phyloP scores from a whole-genome alignment of 2,797 vertebrate species.

The Anabas testudineus region DNA sequence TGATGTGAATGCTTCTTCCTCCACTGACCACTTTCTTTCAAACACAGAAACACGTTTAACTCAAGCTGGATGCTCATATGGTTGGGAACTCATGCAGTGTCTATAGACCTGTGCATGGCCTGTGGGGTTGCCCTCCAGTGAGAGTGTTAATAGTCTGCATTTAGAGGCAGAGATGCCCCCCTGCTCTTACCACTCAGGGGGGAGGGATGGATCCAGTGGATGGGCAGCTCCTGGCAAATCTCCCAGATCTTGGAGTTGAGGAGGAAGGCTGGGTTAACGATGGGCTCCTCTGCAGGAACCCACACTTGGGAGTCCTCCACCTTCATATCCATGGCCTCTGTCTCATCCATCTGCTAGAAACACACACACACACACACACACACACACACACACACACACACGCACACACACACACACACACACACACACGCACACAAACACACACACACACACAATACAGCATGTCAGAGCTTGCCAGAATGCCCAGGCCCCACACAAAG shows the following conservation, averaged over 20 bases:
- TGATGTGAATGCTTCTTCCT: neutral
- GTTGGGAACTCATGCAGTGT: slow-evolving; percentile 47
- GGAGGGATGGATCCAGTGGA: slow-evolving; percentile 95
- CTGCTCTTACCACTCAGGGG: slow-evolving; percentile 88
- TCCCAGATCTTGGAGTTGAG: slow-evolving; percentile 94
- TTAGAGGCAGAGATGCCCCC: slow-evolving; percentile 71
- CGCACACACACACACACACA: slow-evolving; percentile 19
- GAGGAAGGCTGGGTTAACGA: slow-evolving; percentile 93
- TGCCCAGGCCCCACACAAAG: slow-evolving; percentile 11
- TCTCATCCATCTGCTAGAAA: slow-evolving; percentile 85
- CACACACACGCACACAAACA: slow-evolving; percentile 23
- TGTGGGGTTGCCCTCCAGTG: slow-evolving; percentile 63
- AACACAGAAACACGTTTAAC: slow-evolving; percentile 12
- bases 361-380: slow-evolving; percentile 11
- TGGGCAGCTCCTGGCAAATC: slow-evolving; percentile 92
- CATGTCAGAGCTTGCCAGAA: slow-evolving; percentile 37
- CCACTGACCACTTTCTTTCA: slow-evolving; percentile 28
- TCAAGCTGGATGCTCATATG: slow-evolving; percentile 40
- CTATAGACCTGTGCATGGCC: slow-evolving; percentile 42
- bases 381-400: slow-evolving; percentile 6
- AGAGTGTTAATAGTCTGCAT: slow-evolving; percentile 70
- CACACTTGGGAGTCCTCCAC: slow-evolving; percentile 93
- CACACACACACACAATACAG: slow-evolving; percentile 3
- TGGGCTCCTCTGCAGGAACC: slow-evolving; percentile 93
- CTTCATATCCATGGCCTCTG: slow-evolving; percentile 85